Evolutionary conservation across 2,888 invertebrate species (phyloP).

Genomic region (Xylocampa areola): DNA sequence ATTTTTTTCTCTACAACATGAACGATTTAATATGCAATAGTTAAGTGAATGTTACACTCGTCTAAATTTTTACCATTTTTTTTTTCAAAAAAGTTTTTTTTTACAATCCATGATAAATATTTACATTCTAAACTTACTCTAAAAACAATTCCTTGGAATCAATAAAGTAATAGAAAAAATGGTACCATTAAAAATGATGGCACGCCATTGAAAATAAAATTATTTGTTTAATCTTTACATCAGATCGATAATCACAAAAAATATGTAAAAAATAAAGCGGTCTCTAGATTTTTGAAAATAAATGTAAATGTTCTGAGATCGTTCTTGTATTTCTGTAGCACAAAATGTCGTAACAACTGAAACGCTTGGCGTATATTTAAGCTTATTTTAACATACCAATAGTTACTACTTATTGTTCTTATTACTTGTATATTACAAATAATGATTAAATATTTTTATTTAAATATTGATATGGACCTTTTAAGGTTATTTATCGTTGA

Average conservation of each 20-base stretch:
- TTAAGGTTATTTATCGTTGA: conserved; percentile 86
- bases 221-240: conserved; percentile 58
- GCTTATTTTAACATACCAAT: conserved; percentile 75
- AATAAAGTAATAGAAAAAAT: conserved; percentile 54
- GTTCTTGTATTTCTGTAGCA: conserved; percentile 41
- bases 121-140: conserved; percentile 76
- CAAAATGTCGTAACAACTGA: conserved; percentile 62
- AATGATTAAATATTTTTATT: conserved; percentile 84
- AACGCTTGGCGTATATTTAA: conserved; percentile 81
- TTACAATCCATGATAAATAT: conserved; percentile 85
- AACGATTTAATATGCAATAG: conserved; percentile 85
- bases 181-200: conserved; percentile 60
- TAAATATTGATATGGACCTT: conserved; percentile 90
- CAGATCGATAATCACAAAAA: conserved; percentile 71
- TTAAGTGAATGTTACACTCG: conserved; percentile 80
- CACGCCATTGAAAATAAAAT: conserved; percentile 61
- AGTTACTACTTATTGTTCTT: conserved; percentile 88
- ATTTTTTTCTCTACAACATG: conserved; percentile 84
- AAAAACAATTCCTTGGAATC: conserved; percentile 68
- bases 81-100: conserved; percentile 74
- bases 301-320: conserved; percentile 55
- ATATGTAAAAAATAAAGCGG: conserved; percentile 54
- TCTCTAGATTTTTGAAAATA: conserved; percentile 51
- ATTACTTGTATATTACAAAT: conserved; percentile 81
- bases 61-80: conserved; percentile 71